Evolutionary conservation across 2,888 invertebrate species (phyloP).

Genomic region (Protodeltote pygarga): DNA sequence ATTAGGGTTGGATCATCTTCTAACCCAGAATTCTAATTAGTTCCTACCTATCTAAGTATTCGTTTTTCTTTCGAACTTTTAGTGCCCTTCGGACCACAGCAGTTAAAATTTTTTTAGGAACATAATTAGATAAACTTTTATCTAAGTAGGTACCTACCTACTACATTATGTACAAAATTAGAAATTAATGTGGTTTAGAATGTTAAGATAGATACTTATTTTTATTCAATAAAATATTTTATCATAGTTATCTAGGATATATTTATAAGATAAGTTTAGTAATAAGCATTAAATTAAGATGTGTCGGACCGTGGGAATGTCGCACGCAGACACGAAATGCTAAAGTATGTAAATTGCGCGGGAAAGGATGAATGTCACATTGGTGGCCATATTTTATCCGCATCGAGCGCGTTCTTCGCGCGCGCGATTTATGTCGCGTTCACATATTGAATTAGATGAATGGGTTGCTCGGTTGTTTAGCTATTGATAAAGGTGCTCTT

Average conservation of each 20-base stretch:
- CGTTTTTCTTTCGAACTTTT: too few species aligned
- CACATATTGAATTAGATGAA: constrained; percentile 60
- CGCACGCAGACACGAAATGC: constrained; percentile 47
- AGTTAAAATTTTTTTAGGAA: too few species aligned
- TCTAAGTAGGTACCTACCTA: too few species aligned
- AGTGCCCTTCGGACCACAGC: too few species aligned
- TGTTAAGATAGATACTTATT: too few species aligned
- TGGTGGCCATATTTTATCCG: constrained; percentile 59
- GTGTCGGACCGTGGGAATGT: constrained; percentile 60
- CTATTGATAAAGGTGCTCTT: constrained; percentile 41
- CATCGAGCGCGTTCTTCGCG: constrained; percentile 47
- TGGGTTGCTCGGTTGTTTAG: constrained; percentile 53
- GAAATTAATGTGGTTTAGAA: too few species aligned
- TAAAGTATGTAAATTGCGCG: constrained; percentile 68
- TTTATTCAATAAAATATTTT: constrained; percentile 2
- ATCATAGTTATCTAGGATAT: constrained; percentile 14
- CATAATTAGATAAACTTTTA: too few species aligned
- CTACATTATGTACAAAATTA: too few species aligned
- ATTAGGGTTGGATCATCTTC: too few species aligned
- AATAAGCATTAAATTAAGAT: constrained; percentile 51
- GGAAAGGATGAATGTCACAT: constrained; percentile 65
- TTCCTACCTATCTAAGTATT: too few species aligned
- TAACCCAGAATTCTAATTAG: too few species aligned
- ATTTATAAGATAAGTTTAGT: too few species aligned
- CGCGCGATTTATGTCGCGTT: constrained; percentile 56